Evolutionary conservation across 2,888 invertebrate genomes (phyloP).

Genomic region (Aplocera efformata): DNA sequence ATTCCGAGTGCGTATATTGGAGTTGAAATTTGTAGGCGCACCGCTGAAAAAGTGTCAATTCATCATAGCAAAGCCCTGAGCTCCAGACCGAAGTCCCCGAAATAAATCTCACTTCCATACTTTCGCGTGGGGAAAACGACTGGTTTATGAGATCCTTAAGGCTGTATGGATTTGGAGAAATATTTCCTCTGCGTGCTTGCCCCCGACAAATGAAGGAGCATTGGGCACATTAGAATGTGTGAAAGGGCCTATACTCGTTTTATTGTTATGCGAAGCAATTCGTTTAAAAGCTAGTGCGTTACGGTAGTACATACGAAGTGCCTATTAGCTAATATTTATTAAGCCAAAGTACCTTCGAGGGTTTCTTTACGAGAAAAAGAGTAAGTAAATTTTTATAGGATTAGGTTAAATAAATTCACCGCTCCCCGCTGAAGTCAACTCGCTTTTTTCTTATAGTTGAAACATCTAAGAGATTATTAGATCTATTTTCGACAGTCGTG

Average conservation of each 20-base stretch:
- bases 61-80: constrained; percentile 78
- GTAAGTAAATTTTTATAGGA: constrained; percentile 47
- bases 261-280: constrained; percentile 79
- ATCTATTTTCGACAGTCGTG: constrained; percentile 37
- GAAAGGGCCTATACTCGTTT: constrained; percentile 74
- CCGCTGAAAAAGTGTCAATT: constrained; percentile 78
- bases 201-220: constrained; percentile 77
- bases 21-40: constrained; percentile 75
- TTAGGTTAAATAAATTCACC: constrained; percentile 29
- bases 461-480: constrained; percentile 34
- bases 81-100: constrained; percentile 73
- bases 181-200: constrained; percentile 78
- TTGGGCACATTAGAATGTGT: constrained; percentile 78
- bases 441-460: constrained; percentile 22
- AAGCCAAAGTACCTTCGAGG: constrained; percentile 48
- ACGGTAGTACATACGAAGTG: constrained; percentile 68
- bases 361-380: constrained; percentile 49
- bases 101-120: constrained; percentile 81
- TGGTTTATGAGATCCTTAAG: constrained; percentile 81
- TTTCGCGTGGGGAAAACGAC: constrained; percentile 78
- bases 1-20: constrained; percentile 76
- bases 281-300: constrained; percentile 78
- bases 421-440: constrained; percentile 14
- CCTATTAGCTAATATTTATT: constrained; percentile 77
- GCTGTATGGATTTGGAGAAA: constrained; percentile 81